Conservation (phyloP, 92 coral and sea anemone species). For the Phymanthus crucifer region DNA sequence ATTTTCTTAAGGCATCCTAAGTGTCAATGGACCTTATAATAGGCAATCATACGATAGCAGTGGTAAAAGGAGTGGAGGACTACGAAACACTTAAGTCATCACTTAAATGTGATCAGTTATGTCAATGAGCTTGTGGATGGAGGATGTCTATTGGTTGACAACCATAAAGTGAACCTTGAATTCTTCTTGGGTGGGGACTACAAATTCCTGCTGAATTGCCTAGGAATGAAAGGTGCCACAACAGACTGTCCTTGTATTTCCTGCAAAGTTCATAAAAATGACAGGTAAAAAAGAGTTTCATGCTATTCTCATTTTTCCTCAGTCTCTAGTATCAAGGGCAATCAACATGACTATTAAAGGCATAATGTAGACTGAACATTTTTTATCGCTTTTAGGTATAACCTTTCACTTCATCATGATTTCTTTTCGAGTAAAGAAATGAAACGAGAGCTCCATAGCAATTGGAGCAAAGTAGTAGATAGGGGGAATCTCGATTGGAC, state of each 20-base stretch:
- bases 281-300: background rate
- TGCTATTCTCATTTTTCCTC: background rate
- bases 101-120: background rate
- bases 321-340: background rate
- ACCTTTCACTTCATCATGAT: background rate
- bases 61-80: conserved; percentile 8
- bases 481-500: too few relatives aligned
- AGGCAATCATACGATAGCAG: conserved; percentile 5
- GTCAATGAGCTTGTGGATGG: background rate
- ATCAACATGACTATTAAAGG: background rate
- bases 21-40: too few relatives aligned
- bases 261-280: background rate
- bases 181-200: conserved; percentile 9
- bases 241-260: background rate
- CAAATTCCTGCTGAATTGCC: conserved; percentile 7
- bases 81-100: background rate
- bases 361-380: background rate
- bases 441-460: background rate
- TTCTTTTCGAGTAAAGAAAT: background rate
- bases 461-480: background rate
- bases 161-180: background rate
- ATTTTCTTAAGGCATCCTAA: too few relatives aligned
- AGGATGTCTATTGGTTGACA: background rate
- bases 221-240: conserved; percentile 12
- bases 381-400: background rate